Evolutionary conservation across 35 echinoderm and acorn worm species (phyloP).

Genomic region (Ptychodera flava): DNA sequence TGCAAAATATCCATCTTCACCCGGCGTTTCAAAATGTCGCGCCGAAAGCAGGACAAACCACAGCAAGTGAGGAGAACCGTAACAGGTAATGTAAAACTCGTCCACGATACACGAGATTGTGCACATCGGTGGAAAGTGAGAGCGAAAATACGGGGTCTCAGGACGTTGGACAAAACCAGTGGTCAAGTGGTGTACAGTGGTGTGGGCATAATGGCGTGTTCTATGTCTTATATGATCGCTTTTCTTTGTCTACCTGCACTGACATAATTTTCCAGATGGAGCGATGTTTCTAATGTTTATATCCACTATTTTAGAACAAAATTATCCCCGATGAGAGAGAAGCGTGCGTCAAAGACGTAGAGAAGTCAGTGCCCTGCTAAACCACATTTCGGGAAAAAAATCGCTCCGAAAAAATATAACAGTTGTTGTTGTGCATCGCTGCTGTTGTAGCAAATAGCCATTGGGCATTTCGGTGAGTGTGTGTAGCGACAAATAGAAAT

Average conservation of each 20-base stretch:
- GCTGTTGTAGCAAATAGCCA: background rate
- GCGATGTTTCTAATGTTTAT: background rate
- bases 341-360: background rate
- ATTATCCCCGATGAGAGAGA: background rate
- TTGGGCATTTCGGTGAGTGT: background rate
- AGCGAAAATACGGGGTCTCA: background rate
- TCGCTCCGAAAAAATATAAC: background rate
- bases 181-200: background rate
- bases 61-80: conserved; percentile 85
- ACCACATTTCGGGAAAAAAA: background rate
- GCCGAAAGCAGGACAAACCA: conserved; percentile 99
- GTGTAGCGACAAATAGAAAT: background rate
- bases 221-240: background rate
- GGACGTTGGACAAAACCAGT: background rate
- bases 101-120: background rate
- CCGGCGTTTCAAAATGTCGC: conserved; percentile 99
- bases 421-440: background rate
- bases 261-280: background rate
- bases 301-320: background rate
- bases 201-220: background rate
- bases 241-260: background rate
- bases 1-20: conserved; percentile 1
- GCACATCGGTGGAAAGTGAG: background rate
- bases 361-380: background rate
- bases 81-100: conserved; percentile 52